These are phyloP conservation scores for Pseudomyrmex concolor DNA, from an alignment of 1,140 invertebrate genomes.

Conservation along the genomic window DNA sequence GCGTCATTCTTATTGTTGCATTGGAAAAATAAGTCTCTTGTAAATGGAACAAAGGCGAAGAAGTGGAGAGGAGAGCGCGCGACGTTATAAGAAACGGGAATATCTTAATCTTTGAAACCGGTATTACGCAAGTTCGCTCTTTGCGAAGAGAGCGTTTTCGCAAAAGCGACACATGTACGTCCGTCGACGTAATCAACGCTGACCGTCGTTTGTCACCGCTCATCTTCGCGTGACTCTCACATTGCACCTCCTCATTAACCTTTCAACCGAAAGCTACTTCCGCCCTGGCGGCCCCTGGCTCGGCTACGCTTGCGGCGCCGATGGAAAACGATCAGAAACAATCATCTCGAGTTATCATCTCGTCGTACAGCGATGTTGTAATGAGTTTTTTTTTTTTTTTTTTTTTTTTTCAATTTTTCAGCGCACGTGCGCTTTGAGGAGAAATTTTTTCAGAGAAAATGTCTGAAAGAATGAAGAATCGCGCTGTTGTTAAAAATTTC, in stretches of 20 bases:
- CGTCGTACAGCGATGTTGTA: not conserved
- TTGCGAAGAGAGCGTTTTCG: not conserved
- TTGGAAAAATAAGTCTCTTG: not conserved
- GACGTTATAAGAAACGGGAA: not conserved
- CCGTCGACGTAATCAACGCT: constrained; percentile 33
- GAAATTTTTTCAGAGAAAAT: no score
- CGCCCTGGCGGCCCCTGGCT: no score
- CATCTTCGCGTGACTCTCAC: constrained; percentile 55
- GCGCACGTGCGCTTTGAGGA: no score
- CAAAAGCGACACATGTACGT: constrained; percentile 11
- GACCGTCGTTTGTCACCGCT: constrained; percentile 45
- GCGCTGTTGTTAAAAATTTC: no score
- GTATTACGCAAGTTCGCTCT: constrained; percentile 40
- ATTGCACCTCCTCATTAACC: constrained; percentile 51
- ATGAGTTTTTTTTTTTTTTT: no score
- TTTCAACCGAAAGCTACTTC: constrained; percentile 54
- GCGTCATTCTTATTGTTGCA: not conserved
- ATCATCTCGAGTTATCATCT: constrained; percentile 34
- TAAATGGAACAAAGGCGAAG: no score
- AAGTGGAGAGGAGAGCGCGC: no score
- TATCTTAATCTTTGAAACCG: constrained; percentile 8
- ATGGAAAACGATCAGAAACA: constrained; percentile 27
- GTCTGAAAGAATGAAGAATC: no score
- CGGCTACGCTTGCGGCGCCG: constrained; percentile 6
- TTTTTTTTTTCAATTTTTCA: no score